Conservation (phyloP, 2,113 vertebrate species). For the Phaethon lepturus region DNA sequence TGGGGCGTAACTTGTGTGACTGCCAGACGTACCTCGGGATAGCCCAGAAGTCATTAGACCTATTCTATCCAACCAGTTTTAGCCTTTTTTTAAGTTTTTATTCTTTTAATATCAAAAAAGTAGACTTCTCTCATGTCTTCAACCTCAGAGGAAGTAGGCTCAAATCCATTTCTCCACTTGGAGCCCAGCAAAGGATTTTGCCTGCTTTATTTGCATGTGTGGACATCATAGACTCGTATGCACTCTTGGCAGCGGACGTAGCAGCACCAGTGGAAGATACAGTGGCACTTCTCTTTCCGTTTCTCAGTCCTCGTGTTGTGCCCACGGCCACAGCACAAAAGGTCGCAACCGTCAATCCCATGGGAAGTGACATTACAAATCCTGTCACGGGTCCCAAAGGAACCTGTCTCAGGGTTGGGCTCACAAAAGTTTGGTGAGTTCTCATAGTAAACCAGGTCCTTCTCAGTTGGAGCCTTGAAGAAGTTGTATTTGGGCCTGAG, state of each 20-base stretch:
- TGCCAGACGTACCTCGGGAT: constrained; percentile 15
- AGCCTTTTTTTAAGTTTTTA: constrained; percentile 32
- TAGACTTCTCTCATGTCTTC: constrained; percentile 43
- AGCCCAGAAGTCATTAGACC: constrained; percentile 60
- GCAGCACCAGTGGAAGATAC: constrained; percentile 88
- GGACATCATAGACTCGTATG: constrained; percentile 81
- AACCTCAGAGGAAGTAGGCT: constrained; percentile 59
- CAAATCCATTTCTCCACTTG: background rate
- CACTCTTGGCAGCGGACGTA: constrained; percentile 87
- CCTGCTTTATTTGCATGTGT: constrained; percentile 82
- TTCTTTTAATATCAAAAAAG: constrained; percentile 51
- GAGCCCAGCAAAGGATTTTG: background rate
- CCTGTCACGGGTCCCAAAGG: constrained; percentile 83
- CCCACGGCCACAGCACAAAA: constrained; percentile 83
- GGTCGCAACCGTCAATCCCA: constrained; percentile 84
- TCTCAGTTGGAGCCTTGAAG: constrained; percentile 83
- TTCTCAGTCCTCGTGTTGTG: constrained; percentile 84
- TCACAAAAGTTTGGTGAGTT: constrained; percentile 86
- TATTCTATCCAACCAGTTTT: constrained; percentile 67
- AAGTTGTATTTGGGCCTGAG: constrained; percentile 83
- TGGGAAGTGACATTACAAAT: constrained; percentile 84
- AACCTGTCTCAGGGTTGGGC: constrained; percentile 82
- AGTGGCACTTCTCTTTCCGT: constrained; percentile 82
- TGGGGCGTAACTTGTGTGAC: background rate
- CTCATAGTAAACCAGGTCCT: constrained; percentile 85